phyloP scores from a whole-genome alignment of 1,140 invertebrate genomes.

The Drosophila prosaltans region DNA sequence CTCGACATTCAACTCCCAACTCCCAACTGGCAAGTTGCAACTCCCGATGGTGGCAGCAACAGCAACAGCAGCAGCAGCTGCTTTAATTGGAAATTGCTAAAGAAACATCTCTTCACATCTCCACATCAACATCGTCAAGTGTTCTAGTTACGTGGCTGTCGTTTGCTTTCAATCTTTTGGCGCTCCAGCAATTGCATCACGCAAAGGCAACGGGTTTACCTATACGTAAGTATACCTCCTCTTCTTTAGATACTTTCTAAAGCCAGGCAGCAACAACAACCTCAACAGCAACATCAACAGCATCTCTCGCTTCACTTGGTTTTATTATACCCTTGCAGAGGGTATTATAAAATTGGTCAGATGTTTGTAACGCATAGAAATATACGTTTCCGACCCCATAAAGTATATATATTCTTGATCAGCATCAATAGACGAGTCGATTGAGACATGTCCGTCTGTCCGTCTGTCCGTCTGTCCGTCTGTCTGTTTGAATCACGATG shows the following conservation, averaged over 20 bases:
- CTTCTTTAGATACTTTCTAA: slow-evolving; percentile 74
- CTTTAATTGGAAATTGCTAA: slow-evolving; percentile 65
- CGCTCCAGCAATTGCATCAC: slow-evolving; percentile 79
- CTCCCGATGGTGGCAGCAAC: slow-evolving; percentile 29
- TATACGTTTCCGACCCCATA: no score
- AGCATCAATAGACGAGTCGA: no score
- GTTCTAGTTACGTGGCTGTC: slow-evolving; percentile 80
- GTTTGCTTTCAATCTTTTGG: slow-evolving; percentile 80
- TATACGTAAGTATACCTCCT: slow-evolving; percentile 42
- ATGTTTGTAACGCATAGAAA: no score
- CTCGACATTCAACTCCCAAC: slow-evolving; percentile 8
- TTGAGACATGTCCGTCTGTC: no score
- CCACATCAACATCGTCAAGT: slow-evolving; percentile 67
- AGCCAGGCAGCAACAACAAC: slow-evolving; percentile 35
- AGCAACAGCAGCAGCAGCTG: slow-evolving; percentile 51
- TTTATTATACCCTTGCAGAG: no score
- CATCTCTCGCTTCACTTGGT: slow-evolving; percentile 56
- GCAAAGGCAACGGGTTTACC: slow-evolving; percentile 74
- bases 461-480: no score
- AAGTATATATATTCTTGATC: no score
- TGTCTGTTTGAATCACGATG: no score
- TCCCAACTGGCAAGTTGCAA: slow-evolving; percentile 22
- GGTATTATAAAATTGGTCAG: no score
- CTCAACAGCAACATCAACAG: slow-evolving; percentile 14
- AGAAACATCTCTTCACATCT: slow-evolving; percentile 29